These are phyloP conservation scores for Ctenodactylus gundi DNA, from an alignment of 2,113 vertebrate genomes.

Conservation along the genomic window DNA sequence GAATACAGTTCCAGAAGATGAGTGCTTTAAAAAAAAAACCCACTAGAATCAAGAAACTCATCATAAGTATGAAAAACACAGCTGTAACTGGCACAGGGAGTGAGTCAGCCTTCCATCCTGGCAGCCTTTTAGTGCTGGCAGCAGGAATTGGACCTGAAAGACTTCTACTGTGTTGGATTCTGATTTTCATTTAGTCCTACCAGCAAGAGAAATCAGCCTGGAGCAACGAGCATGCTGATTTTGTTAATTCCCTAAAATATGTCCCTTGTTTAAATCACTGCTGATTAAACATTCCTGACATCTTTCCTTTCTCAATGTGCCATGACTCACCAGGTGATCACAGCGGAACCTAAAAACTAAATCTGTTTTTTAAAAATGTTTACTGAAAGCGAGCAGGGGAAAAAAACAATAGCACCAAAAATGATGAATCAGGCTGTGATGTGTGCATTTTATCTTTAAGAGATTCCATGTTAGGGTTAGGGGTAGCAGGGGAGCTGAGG, in stretches of 20 bases:
- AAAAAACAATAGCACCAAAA: constrained; percentile 70
- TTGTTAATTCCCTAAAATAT: constrained; percentile 78
- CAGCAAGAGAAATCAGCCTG: constrained; percentile 75
- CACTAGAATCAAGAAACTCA: constrained; percentile 77
- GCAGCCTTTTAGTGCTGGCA: constrained; percentile 77
- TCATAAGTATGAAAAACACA: constrained; percentile 74
- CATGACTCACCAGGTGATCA: constrained; percentile 68
- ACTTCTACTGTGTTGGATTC: constrained; percentile 56
- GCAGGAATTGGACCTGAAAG: constrained; percentile 75
- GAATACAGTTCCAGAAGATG: constrained; percentile 77
- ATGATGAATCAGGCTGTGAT: constrained; percentile 59
- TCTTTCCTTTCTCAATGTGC: constrained; percentile 69
- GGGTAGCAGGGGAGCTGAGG: constrained; percentile 9
- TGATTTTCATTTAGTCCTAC: constrained; percentile 75
- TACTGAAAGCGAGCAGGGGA: constrained; percentile 62
- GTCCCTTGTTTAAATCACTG: constrained; percentile 74
- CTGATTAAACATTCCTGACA: constrained; percentile 75
- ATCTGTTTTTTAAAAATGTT: constrained; percentile 74
- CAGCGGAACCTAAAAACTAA: constrained; percentile 56
- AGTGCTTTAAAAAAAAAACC: constrained; percentile 79
- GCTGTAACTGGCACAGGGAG: constrained; percentile 59
- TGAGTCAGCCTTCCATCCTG: constrained; percentile 77
- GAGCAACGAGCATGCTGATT: constrained; percentile 66
- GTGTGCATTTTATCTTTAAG: constrained; percentile 58
- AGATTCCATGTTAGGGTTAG: constrained; percentile 57